Evolutionary conservation across 2,797 vertebrate genomes (phyloP).

Genomic region (Hippoglossus hippoglossus): DNA sequence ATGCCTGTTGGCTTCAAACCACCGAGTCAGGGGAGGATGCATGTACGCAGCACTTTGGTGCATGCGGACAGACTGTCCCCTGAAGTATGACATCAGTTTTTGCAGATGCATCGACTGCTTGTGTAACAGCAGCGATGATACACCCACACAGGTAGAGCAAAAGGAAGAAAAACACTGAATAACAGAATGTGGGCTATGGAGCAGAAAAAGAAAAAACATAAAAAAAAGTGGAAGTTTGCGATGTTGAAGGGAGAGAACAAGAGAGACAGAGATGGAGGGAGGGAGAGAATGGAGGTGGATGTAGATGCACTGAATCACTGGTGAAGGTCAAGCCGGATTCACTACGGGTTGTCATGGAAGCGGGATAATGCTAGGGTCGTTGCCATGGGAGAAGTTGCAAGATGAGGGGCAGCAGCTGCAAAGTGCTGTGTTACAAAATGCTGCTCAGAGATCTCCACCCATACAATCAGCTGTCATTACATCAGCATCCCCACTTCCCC

Average conservation of each 20-base stretch:
- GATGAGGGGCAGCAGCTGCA: constrained; percentile 58
- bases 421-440: constrained; percentile 60
- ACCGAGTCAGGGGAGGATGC: constrained; percentile 66
- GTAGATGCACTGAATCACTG: constrained; percentile 80
- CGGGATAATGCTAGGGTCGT: constrained; percentile 79
- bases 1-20: constrained; percentile 55
- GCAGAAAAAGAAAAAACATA: constrained; percentile 28
- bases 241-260: constrained; percentile 48
- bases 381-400: constrained; percentile 78
- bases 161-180: constrained; percentile 21
- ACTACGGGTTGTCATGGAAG: constrained; percentile 84
- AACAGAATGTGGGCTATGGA: constrained; percentile 62
- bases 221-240: constrained; percentile 55
- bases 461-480: constrained; percentile 56
- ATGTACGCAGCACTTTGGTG: constrained; percentile 31
- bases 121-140: constrained; percentile 70
- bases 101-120: constrained; percentile 69
- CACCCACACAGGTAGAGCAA: constrained; percentile 66
- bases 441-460: constrained; percentile 53
- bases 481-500: constrained; percentile 44
- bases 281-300: constrained; percentile 75
- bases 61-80: constrained; percentile 64
- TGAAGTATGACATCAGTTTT: constrained; percentile 71
- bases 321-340: constrained; percentile 83
- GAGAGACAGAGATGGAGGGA: constrained; percentile 55